Evolutionary conservation across 1,140 invertebrate species (phyloP).

Genomic region (Drosophila rhopaloa): DNA sequence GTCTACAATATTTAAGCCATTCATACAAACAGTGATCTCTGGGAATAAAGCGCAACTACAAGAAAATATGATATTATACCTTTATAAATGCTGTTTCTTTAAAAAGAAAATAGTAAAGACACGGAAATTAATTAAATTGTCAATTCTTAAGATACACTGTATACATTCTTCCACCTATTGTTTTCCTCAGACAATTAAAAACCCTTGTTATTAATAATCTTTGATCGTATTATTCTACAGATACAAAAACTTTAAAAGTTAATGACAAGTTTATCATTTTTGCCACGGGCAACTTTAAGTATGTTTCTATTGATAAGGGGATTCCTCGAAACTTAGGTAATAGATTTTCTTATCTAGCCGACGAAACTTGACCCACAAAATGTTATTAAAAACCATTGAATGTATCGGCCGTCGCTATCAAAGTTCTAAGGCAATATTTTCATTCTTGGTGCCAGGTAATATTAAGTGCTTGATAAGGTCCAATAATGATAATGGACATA

Average conservation of each 20-base stretch:
- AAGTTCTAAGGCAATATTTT: not conserved
- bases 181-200: not conserved
- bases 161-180: not conserved
- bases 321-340: not conserved
- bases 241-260: not conserved
- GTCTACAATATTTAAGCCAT: conserved; percentile 6
- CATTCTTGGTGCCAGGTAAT: conserved; percentile 22
- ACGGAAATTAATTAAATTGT: not conserved
- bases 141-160: not conserved
- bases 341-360: conserved; percentile 3
- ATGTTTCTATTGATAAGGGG: not conserved
- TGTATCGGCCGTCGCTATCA: conserved; percentile 2
- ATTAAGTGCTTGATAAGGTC: conserved; percentile 2
- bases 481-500: not conserved
- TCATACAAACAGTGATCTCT: conserved; percentile 20
- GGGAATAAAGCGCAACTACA: not conserved
- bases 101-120: not conserved
- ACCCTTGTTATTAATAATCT: not conserved
- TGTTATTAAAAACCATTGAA: conserved; percentile 11
- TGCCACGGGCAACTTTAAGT: not conserved
- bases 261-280: not conserved
- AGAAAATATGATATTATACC: too few relatives aligned
- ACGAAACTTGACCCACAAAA: conserved; percentile 18
- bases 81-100: not conserved
- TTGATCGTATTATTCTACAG: not conserved